A percentile compares a stretch with the other conserved stretches of the same genome.
phyloP scores from a whole-genome alignment of 2,888 invertebrate species.

The Odontothrips loti region DNA sequence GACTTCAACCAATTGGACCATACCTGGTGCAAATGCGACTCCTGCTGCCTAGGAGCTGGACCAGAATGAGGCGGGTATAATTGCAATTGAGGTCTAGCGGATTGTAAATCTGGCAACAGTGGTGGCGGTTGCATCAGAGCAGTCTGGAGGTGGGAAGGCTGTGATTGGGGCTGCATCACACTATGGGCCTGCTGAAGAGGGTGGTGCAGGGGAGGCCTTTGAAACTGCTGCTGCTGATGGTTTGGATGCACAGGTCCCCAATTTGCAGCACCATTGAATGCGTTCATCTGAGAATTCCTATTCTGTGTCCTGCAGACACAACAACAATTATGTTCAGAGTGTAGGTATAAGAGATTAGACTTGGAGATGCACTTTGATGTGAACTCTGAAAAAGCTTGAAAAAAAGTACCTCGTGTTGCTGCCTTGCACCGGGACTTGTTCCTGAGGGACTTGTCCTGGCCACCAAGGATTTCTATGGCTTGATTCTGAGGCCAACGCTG shows the following conservation, averaged over 20 bases:
- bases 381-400: no score
- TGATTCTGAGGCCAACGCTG: background rate
- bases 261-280: background rate
- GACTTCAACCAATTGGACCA: no score
- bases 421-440: background rate
- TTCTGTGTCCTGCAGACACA: no score
- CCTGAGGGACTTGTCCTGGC: background rate
- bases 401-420: background rate
- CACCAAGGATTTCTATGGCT: background rate
- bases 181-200: background rate
- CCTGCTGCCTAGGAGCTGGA: background rate
- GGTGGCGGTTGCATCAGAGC: background rate
- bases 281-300: background rate
- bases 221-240: constrained; percentile 45
- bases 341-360: no score
- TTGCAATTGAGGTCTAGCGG: background rate
- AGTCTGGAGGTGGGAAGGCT: no score
- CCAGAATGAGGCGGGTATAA: background rate
- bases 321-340: no score
- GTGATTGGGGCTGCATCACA: background rate
- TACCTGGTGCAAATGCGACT: background rate
- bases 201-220: background rate
- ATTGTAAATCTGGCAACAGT: background rate
- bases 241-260: background rate
- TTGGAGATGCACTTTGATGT: no score